Conservation (phyloP, 2,113 vertebrate species). For the Puffinus mauretanicus region DNA sequence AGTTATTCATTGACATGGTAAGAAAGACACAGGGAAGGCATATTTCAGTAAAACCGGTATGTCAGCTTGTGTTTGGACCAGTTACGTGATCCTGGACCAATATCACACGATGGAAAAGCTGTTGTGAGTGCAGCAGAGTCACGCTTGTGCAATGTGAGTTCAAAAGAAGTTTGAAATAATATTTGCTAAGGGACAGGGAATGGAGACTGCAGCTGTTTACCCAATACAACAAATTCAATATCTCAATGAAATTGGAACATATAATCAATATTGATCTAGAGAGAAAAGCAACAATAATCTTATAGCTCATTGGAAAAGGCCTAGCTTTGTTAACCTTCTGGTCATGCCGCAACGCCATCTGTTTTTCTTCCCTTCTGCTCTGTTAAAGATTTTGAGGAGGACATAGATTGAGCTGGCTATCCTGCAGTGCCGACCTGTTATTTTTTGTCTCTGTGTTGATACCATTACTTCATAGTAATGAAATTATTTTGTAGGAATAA, state of each 20-base stretch:
- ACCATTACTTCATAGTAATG: background rate
- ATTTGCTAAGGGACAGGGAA: conserved; percentile 1
- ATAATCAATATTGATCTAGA: conserved; percentile 42
- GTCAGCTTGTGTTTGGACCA: background rate
- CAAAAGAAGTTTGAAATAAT: conserved; percentile 31
- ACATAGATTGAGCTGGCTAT: background rate
- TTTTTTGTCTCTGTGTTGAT: background rate
- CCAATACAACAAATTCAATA: conserved; percentile 41
- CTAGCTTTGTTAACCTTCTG: conserved; percentile 27
- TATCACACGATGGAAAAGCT: background rate
- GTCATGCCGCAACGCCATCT: background rate
- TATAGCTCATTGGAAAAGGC: background rate
- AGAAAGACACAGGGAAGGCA: background rate
- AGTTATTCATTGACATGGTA: accelerated
- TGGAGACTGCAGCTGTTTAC: background rate
- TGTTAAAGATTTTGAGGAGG: background rate
- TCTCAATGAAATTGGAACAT: conserved; percentile 11
- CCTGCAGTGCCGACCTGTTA: background rate
- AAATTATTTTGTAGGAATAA: background rate
- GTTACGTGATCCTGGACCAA: background rate
- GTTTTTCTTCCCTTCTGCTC: background rate
- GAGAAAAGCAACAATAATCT: conserved; percentile 10
- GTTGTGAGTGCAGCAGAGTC: background rate
- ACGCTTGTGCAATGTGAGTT: background rate
- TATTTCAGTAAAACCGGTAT: background rate